Evolutionary conservation across 2,113 vertebrate species (phyloP).

Genomic region (Narcine bancroftii): DNA sequence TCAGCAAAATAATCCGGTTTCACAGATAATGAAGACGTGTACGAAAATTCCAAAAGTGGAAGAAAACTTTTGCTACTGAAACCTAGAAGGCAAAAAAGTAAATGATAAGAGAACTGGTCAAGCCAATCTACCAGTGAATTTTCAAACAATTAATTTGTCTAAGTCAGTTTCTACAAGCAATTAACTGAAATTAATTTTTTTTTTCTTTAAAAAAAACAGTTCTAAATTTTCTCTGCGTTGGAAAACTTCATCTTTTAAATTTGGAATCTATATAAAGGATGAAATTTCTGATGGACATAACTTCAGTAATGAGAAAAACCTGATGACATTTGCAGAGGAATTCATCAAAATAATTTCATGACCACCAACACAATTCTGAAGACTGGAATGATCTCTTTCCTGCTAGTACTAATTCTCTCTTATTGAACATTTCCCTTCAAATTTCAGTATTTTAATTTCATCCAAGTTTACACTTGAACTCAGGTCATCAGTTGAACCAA

Average conservation of each 20-base stretch:
- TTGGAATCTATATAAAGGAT: background rate
- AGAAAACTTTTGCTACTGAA: constrained; percentile 63
- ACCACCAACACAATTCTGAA: background rate
- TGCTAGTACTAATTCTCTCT: background rate
- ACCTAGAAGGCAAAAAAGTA: constrained; percentile 46
- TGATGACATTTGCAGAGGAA: background rate
- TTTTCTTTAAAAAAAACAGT: background rate
- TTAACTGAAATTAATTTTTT: background rate
- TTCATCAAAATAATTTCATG: background rate
- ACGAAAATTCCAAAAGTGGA: constrained; percentile 66
- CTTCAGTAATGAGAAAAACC: background rate
- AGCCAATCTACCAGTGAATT: background rate
- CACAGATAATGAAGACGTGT: constrained; percentile 62
- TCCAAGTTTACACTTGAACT: background rate
- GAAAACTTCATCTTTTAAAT: background rate
- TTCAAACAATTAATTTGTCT: no score
- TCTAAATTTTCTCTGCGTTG: background rate
- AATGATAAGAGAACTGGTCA: background rate
- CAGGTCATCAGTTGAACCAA: background rate
- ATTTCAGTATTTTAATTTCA: background rate
- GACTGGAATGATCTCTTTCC: background rate
- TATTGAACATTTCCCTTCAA: background rate
- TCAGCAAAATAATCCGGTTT: constrained; percentile 57
- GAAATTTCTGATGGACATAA: background rate
- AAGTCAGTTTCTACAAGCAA: background rate